Conservation (phyloP, 2,113 vertebrate species). For the Camelus dromedarius region DNA sequence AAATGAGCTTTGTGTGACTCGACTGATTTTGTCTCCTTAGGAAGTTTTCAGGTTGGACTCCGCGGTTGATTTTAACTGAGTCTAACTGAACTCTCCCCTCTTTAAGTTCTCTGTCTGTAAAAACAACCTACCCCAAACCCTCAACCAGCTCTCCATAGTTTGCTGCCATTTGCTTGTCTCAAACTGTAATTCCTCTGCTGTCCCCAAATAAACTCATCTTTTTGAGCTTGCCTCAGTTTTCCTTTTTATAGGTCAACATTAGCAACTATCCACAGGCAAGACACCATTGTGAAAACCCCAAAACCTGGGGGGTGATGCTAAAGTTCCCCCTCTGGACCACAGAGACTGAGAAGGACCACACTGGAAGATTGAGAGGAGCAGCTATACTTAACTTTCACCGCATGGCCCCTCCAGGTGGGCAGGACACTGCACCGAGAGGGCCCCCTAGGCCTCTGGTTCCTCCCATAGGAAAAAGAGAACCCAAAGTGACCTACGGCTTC, state of each 20-base stretch:
- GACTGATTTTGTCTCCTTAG: neutral
- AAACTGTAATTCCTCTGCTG: neutral
- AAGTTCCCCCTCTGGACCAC: neutral
- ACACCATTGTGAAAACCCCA: neutral
- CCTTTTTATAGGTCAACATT: no score
- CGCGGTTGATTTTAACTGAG: neutral
- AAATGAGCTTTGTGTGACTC: neutral
- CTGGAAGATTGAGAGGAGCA: neutral
- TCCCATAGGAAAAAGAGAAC: neutral
- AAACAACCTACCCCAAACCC: neutral
- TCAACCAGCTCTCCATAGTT: accelerated
- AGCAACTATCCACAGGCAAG: neutral
- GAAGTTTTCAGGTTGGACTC: neutral
- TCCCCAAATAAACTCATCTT: neutral
- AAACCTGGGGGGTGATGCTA: neutral
- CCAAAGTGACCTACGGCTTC: neutral
- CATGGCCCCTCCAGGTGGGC: neutral
- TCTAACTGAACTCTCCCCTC: neutral
- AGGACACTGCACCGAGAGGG: neutral
- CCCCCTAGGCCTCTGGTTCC: neutral
- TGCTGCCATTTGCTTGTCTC: neutral
- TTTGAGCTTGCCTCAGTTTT: neutral
- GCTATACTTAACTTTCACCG: no score
- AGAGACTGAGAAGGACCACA: neutral
- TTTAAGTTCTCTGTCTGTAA: neutral